Evolutionary conservation across 1,140 invertebrate genomes (phyloP), one percentile per base, ranked within the genome.

Genomic region (Ectropis grisescens): DNA sequence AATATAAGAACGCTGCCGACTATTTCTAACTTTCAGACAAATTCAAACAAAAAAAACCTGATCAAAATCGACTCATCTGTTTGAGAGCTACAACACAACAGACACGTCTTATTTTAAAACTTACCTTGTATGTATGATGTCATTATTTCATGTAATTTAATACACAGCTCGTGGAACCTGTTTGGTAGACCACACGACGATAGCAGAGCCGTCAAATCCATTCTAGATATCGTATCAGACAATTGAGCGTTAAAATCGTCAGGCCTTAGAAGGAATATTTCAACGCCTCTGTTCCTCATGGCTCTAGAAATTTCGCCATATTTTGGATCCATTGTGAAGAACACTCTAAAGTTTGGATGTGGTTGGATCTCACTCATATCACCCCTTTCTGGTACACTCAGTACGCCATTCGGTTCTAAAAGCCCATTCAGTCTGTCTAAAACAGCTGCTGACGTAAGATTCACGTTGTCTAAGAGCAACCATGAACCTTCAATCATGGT

Each of bases 211-310:
- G 51, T 57, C 27, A 82, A 58, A 50, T 83, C 82, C 47, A 82
- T 62, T 27, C 60, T 62, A 3, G 71, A 52, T 37, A 80, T 43
- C 12, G 62, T 70, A 30, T 80, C 68, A 2, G 69, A 70, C 13
- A 82, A 52, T 13, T 39, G 58, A 13, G 47, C 29, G 41, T 72
- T 66, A 11, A 24, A 50, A 22, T 69, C 62, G 26, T 80, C 79
- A 12, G 61, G 31, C 31, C 65, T 57, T 0, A 82, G 33, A 14
- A 98, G 71, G 54, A 85, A 96, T 46, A 99, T 92, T 84, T 99
- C 98, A 0, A 99, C 87, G 2, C 97, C 96, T 67, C 98, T 86
- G 69, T 99, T 99, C 40, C 97, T 87, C 97, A 99, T 99, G 0
- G 98, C 97, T 60, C 97, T 87, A 2, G 98, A 99, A 37, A 99